Evolutionary conservation across 2,797 vertebrate species (phyloP).

Genomic region (Myotis daubentonii): DNA sequence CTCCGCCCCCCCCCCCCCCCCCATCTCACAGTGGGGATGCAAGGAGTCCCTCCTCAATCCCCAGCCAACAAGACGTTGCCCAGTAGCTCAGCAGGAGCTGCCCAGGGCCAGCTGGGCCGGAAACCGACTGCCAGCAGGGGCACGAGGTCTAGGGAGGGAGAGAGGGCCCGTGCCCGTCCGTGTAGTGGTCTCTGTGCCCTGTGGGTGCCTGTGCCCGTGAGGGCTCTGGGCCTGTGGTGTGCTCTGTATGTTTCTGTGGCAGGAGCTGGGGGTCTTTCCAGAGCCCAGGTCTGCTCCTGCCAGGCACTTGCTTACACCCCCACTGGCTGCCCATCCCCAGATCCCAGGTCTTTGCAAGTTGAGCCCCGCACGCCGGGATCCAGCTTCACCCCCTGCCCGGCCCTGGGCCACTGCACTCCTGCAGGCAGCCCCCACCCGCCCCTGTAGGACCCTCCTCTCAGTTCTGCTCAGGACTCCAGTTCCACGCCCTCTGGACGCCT

Average conservation of each 20-base stretch:
- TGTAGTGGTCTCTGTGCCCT: background rate
- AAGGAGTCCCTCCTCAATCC: background rate
- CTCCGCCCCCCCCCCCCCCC: too few relatives aligned
- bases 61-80: background rate
- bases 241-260: background rate
- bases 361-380: background rate
- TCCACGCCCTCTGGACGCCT: background rate
- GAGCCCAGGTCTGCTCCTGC: background rate
- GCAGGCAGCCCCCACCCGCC: background rate
- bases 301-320: background rate
- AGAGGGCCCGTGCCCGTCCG: too few relatives aligned
- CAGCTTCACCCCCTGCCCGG: background rate
- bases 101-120: background rate
- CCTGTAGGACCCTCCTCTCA: background rate
- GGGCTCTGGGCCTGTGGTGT: background rate
- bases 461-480: background rate
- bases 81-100: background rate
- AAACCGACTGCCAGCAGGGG: background rate
- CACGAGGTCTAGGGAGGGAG: background rate
- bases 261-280: background rate
- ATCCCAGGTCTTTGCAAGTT: background rate
- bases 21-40: background rate
- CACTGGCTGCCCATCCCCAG: background rate
- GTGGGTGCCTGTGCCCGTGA: too few relatives aligned
- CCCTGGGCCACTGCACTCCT: background rate